These are phyloP conservation scores for Exocentrus adspersus DNA, from an alignment of 2,888 invertebrate genomes.

Conservation along the genomic window DNA sequence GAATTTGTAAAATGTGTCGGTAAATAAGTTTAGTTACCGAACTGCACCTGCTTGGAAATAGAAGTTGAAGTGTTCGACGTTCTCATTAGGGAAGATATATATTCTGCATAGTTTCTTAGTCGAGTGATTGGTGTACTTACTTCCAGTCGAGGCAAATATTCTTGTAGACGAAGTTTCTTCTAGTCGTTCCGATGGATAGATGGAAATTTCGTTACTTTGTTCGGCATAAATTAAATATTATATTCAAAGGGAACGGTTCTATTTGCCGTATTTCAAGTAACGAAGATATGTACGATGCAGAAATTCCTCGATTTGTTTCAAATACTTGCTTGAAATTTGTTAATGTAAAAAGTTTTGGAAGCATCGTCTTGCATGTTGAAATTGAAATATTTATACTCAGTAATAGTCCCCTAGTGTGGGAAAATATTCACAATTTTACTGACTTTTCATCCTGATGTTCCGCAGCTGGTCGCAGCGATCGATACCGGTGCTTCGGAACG, in stretches of 20 bases:
- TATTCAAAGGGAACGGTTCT: background rate
- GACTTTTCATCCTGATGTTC: too few relatives aligned
- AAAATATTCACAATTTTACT: too few relatives aligned
- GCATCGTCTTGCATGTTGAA: too few relatives aligned
- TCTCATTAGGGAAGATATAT: constrained; percentile 3
- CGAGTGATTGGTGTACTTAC: background rate
- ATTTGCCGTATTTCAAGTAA: too few relatives aligned
- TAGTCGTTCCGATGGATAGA: background rate
- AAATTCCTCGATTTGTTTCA: background rate
- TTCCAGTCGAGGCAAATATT: background rate
- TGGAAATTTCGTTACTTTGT: background rate
- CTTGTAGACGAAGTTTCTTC: background rate
- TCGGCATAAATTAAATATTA: background rate
- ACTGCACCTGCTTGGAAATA: too few relatives aligned
- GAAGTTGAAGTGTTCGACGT: background rate
- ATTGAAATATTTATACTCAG: too few relatives aligned
- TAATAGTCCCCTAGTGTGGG: too few relatives aligned
- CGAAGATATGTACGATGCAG: too few relatives aligned
- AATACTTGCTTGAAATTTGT: too few relatives aligned
- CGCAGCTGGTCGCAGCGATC: constrained; percentile 13
- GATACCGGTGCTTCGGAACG: constrained; percentile 30
- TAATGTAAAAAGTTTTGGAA: too few relatives aligned
- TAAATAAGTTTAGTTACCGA: too few relatives aligned
- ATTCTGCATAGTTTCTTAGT: background rate
- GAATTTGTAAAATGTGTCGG: too few relatives aligned